A percentile compares a stretch with the other conserved stretches of the same genome.
Conservation (phyloP, 2,113 vertebrate genomes). For the Sakesphorus luctuosus region DNA sequence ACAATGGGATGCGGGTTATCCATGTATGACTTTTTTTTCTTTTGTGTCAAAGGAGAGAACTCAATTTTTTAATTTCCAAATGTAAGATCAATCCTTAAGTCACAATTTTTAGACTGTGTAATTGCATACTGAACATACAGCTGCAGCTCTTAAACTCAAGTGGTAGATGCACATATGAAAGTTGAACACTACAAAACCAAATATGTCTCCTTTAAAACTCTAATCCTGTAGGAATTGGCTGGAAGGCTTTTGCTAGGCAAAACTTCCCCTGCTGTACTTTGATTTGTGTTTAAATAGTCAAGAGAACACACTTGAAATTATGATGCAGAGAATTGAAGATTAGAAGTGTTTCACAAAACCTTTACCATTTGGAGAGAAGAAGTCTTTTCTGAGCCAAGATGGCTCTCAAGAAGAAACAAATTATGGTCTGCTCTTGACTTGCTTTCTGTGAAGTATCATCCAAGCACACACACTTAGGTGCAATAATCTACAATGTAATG, state of each 20-base stretch:
- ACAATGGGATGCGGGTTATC: neutral
- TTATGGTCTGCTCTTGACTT: slow-evolving; percentile 14
- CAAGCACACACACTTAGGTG: slow-evolving; percentile 46
- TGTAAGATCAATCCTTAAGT: neutral
- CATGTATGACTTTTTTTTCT: neutral
- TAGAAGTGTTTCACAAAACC: slow-evolving; percentile 9
- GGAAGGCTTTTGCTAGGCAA: neutral
- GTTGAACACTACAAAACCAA: neutral
- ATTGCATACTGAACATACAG: neutral
- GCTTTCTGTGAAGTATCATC: slow-evolving; percentile 33
- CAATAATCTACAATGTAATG: slow-evolving; percentile 32
- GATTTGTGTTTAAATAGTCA: slow-evolving; percentile 1
- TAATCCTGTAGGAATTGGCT: neutral
- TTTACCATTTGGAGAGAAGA: slow-evolving; percentile 35
- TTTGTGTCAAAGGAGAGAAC: neutral
- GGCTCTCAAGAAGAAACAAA: slow-evolving; percentile 48
- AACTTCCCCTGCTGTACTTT: neutral
- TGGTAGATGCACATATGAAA: neutral
- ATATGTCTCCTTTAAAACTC: neutral
- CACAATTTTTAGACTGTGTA: neutral
- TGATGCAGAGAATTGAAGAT: neutral
- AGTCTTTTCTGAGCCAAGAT: slow-evolving; percentile 41
- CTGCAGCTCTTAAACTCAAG: neutral
- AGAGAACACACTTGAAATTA: neutral
- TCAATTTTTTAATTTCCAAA: neutral